A percentile compares a stretch with the other conserved stretches of the same genome.
Conservation (phyloP, 2,888 invertebrate species). For the Acanthosepion pharaonis region DNA sequence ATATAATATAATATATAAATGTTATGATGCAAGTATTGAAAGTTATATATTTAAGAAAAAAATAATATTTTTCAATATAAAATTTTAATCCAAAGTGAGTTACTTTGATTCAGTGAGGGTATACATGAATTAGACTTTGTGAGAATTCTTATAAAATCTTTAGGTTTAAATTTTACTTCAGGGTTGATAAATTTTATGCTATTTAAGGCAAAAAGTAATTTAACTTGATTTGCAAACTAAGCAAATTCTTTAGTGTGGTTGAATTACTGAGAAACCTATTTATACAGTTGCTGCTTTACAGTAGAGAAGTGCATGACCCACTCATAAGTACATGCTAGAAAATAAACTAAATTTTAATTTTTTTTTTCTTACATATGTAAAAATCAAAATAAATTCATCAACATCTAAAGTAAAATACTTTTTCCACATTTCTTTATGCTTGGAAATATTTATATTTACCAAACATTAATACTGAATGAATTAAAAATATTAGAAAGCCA, state of each 20-base stretch:
- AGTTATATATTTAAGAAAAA: not conserved
- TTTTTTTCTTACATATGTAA: not conserved
- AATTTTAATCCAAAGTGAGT: too few relatives aligned
- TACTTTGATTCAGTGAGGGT: not conserved
- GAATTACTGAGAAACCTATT: not conserved
- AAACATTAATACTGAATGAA: not conserved
- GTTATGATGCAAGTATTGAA: not conserved
- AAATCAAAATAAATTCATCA: not conserved
- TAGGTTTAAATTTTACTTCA: not conserved
- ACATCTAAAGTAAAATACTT: not conserved
- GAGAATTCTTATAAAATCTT: not conserved
- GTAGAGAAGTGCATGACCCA: not conserved
- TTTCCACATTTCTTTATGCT: not conserved
- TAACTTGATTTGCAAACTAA: not conserved
- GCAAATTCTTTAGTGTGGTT: constrained; percentile 16
- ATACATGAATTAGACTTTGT: not conserved
- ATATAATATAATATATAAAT: not conserved
- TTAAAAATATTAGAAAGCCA: not conserved
- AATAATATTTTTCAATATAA: not conserved
- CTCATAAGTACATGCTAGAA: not conserved
- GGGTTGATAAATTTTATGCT: not conserved
- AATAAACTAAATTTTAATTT: not conserved
- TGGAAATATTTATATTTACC: not conserved
- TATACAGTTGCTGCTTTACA: not conserved
- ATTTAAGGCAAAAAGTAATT: not conserved